phyloP scores from a whole-genome alignment of 2,797 vertebrate genomes.

The Simalia tracyae region DNA sequence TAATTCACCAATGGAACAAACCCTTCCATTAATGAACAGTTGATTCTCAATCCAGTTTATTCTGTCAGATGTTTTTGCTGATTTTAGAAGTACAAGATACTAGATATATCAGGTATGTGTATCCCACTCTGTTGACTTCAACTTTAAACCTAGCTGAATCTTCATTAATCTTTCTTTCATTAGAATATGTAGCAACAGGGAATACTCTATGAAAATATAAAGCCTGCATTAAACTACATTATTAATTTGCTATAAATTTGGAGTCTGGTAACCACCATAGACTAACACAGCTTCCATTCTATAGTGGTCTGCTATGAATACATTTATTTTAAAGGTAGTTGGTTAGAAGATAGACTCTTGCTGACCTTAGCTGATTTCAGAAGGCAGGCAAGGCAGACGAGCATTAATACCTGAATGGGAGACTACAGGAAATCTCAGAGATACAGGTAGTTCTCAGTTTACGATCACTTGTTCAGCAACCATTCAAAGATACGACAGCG shows the following conservation, averaged over 20 bases:
- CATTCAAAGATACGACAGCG: not conserved
- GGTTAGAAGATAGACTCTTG: not conserved
- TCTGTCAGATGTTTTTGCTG: not conserved
- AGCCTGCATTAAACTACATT: not conserved
- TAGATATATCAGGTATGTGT: not conserved
- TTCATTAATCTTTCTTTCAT: not conserved
- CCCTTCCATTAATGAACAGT: not conserved
- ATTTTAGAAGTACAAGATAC: not conserved
- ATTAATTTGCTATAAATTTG: not conserved
- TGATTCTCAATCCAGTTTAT: not conserved
- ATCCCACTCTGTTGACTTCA: not conserved
- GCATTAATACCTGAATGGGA: not conserved
- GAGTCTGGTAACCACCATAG: not conserved
- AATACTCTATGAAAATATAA: not conserved
- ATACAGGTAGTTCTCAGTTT: not conserved
- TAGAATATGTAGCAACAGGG: not conserved
- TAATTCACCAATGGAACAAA: not conserved
- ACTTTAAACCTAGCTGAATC: not conserved
- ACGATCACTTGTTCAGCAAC: not conserved
- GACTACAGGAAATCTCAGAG: not conserved
- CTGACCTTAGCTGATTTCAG: not conserved
- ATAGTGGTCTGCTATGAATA: not conserved
- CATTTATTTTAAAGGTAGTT: not conserved
- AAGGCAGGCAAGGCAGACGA: not conserved
- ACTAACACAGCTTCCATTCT: not conserved